Conservation (phyloP, 2,888 invertebrate species). For the Pyrrhosoma nymphula region DNA sequence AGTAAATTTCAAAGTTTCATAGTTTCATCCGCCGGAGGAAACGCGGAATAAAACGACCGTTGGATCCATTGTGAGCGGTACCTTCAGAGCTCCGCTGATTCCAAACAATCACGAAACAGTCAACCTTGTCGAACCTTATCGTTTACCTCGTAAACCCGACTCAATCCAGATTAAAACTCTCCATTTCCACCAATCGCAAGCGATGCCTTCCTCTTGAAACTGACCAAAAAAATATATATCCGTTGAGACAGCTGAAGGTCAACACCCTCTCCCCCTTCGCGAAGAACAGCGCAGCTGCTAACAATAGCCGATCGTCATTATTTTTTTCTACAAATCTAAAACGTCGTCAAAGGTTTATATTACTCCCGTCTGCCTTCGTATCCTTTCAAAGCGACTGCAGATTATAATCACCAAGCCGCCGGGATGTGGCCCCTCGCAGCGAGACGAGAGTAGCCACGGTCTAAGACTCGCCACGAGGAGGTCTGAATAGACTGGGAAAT, state of each 20-base stretch:
- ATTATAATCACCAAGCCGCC: not conserved
- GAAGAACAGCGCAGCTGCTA: too few relatives aligned
- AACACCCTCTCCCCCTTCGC: too few relatives aligned
- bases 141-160: not conserved
- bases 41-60: not conserved
- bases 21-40: not conserved
- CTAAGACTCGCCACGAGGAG: not conserved
- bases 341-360: not conserved
- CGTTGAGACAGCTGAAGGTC: not conserved
- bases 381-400: not conserved
- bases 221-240: not conserved
- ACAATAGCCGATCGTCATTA: too few relatives aligned
- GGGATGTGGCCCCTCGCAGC: not conserved
- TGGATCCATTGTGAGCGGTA: not conserved
- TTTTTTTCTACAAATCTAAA: too few relatives aligned
- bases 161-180: not conserved
- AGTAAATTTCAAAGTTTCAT: too few relatives aligned
- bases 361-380: not conserved
- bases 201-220: not conserved
- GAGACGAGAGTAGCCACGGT: not conserved
- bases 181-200: not conserved
- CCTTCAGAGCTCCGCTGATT: not conserved
- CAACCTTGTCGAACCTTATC: not conserved
- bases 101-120: not conserved
- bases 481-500: not conserved